Conservation (phyloP, 2,797 vertebrate genomes). For the Hapalemur alaotrensis region DNA sequence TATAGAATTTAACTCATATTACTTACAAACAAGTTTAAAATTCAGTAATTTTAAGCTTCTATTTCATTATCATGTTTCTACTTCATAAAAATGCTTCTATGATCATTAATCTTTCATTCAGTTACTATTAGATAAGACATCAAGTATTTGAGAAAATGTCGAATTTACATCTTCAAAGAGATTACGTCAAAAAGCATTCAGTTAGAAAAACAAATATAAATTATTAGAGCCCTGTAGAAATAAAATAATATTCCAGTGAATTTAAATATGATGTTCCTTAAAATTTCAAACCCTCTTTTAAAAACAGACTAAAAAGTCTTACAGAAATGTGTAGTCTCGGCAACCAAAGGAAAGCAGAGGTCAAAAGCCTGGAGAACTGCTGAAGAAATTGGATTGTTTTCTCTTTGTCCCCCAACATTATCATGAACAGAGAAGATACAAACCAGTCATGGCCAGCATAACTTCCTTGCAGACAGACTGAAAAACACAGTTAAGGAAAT, state of each 20-base stretch:
- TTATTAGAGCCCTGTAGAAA: neutral
- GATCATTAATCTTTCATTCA: slow-evolving; percentile 30
- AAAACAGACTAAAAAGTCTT: slow-evolving; percentile 81
- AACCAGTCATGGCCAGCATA: slow-evolving; percentile 95
- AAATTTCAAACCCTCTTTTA: slow-evolving; percentile 38
- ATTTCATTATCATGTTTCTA: neutral
- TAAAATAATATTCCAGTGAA: neutral
- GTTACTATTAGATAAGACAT: slow-evolving; percentile 5
- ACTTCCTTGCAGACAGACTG: slow-evolving; percentile 87
- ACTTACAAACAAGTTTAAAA: slow-evolving; percentile 66
- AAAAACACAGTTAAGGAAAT: slow-evolving; percentile 86
- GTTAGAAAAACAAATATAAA: slow-evolving; percentile 34
- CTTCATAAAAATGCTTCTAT: neutral
- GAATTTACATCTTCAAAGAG: slow-evolving; percentile 5
- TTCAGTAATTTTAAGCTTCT: neutral
- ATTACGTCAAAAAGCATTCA: slow-evolving; percentile 38
- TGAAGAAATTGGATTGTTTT: slow-evolving; percentile 89
- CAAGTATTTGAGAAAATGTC: slow-evolving; percentile 40
- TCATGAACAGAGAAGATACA: slow-evolving; percentile 92
- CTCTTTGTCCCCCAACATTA: slow-evolving; percentile 89
- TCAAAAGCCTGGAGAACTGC: slow-evolving; percentile 89
- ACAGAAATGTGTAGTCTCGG: slow-evolving; percentile 92
- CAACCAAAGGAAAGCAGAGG: slow-evolving; percentile 94
- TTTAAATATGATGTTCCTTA: slow-evolving; percentile 9
- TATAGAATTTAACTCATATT: slow-evolving; percentile 52